Conservation (phyloP, 1,140 invertebrate genomes). For the Liolophura sinensis region DNA sequence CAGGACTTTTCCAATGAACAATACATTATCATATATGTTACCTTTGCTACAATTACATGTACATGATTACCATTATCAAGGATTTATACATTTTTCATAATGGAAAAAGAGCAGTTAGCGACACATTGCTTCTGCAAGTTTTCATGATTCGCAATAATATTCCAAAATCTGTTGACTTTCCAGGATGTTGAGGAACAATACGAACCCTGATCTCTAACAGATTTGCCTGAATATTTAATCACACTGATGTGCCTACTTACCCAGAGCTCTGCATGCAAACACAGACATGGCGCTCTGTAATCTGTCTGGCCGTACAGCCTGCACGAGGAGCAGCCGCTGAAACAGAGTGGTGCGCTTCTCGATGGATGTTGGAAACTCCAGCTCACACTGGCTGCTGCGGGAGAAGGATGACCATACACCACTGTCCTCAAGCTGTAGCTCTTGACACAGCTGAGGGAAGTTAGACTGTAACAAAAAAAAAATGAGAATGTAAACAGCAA, state of each 20-base stretch:
- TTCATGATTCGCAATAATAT: too few species aligned
- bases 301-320: constrained; percentile 81
- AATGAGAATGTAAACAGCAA: neutral
- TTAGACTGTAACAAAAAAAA: constrained; percentile 49
- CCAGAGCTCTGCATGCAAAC: constrained; percentile 73
- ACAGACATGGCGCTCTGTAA: constrained; percentile 72
- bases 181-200: too few species aligned
- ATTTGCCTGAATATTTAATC: too few species aligned
- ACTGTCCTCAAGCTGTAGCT: constrained; percentile 67
- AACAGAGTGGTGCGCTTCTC: constrained; percentile 71
- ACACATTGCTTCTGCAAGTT: too few species aligned
- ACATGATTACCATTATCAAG: too few species aligned
- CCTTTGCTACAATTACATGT: too few species aligned
- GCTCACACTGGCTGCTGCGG: constrained; percentile 65
- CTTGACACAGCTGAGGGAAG: constrained; percentile 69
- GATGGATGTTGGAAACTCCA: constrained; percentile 62
- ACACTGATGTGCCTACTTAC: constrained; percentile 52
- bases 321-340: constrained; percentile 80
- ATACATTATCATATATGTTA: too few species aligned
- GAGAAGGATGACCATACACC: constrained; percentile 72
- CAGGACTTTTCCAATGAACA: too few species aligned
- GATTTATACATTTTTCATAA: too few species aligned
- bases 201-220: too few species aligned
- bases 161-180: too few species aligned
- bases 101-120: too few species aligned